Evolutionary conservation across 2,113 vertebrate genomes (phyloP), one percentile per base, ranked within the genome.

Genomic region (Lasiurus borealis): DNA sequence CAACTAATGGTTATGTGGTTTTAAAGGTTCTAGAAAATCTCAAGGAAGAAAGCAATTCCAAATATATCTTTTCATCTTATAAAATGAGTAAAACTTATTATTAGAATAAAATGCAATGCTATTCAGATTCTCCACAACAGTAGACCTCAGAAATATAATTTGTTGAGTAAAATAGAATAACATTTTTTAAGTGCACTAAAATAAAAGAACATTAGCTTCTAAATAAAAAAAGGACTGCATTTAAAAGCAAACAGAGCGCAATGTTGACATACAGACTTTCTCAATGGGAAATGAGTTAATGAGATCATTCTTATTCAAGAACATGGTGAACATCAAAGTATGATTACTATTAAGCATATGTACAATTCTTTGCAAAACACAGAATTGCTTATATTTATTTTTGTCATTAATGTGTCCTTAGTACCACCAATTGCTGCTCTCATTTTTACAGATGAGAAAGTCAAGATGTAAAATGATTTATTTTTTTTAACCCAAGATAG

Each of bases 271-370:
- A 72, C 72, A 93, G 72, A 91, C 68, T 97, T 96, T 96, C 93
- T 97, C 93, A 96, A 95, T 96, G 91, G 75, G 73, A 95, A 95
- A 95, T 77, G 34, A 92, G 76, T 95, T 95, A 92, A 96, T 91
- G 52, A 95, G 91, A 52, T 96, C 93, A 91, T 95, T 96, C 83
- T 94, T 87, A 96, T 89, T 94, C 89, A 96, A 92, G 66, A 96
- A 94, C 66, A 52, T 50, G 82, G 19, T 7, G n/a, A 81, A 76
- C 90, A 93, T 94, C 85, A 95, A 95, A 96, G 88, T 76, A n/a
- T 44, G 52, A 46, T 95, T 93, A 87, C 80, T 82, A 57, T 57
- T 81, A 69, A 64, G 50, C 48, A 89, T 31, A 81, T 2, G 1
- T 73, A 82, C 48, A 89, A 29, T 64, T 88, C 71, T 89, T 82